Conservation (phyloP, 1,140 invertebrate genomes). For the Piezodorus guildinii region DNA sequence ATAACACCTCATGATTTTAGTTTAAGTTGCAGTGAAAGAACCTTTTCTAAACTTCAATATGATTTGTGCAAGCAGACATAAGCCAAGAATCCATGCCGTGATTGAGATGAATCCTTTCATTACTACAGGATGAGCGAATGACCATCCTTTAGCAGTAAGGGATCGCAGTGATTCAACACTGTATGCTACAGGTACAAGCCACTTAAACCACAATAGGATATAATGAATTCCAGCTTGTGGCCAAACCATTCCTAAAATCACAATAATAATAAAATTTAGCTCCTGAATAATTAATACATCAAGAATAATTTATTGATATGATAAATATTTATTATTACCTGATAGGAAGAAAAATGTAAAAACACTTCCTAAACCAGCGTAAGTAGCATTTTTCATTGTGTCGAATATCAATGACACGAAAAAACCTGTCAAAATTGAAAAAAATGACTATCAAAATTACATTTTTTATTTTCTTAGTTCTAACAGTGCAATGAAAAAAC, state of each 20-base stretch:
- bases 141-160: constrained; percentile 27
- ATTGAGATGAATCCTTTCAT: constrained; percentile 18
- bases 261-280: background rate
- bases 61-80: constrained; percentile 15
- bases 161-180: constrained; percentile 25
- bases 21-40: too few species aligned
- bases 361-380: constrained; percentile 2
- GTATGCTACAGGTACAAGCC: constrained; percentile 25
- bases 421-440: constrained; percentile 8
- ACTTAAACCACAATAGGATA: constrained; percentile 19
- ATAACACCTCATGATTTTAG: too few species aligned
- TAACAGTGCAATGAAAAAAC: too few species aligned
- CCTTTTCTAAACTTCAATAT: constrained; percentile 21
- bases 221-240: constrained; percentile 26
- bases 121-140: constrained; percentile 13
- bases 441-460: background rate
- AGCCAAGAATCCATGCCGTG: constrained; percentile 15
- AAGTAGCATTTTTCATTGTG: constrained; percentile 16
- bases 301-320: background rate
- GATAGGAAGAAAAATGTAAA: constrained; percentile 19
- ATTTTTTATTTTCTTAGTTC: background rate
- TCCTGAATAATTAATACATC: background rate
- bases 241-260: constrained; percentile 28
- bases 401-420: constrained; percentile 16
- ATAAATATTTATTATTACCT: background rate